A percentile compares a stretch with the other conserved stretches of the same genome.
Conservation (phyloP, 2,888 invertebrate genomes). For the Lomographa bimaculata region DNA sequence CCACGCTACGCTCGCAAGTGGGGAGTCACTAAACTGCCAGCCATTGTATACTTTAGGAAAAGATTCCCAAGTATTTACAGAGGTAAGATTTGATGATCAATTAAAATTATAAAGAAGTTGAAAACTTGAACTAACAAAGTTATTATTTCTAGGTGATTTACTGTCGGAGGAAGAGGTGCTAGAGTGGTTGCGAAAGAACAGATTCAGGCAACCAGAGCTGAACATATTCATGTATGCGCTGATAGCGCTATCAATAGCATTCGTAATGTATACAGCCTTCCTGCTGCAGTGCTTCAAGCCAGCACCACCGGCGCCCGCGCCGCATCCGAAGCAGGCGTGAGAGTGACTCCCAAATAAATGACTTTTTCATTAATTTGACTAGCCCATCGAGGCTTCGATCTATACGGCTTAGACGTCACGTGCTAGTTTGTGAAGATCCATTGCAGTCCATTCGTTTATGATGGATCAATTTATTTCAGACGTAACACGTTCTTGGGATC, state of each 20-base stretch:
- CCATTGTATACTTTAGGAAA: constrained; percentile 95
- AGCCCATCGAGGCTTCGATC: constrained; percentile 32
- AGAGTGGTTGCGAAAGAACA: constrained; percentile 96
- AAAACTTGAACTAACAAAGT: neutral
- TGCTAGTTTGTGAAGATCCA: constrained; percentile 45
- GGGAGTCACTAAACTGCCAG: constrained; percentile 95
- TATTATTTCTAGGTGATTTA: constrained; percentile 87
- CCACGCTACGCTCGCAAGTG: constrained; percentile 95
- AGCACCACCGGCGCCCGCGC: constrained; percentile 84
- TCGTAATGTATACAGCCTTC: constrained; percentile 95
- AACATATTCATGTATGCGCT: constrained; percentile 97
- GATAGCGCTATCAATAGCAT: constrained; percentile 92
- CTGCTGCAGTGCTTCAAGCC: constrained; percentile 94
- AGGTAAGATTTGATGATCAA: constrained; percentile 83
- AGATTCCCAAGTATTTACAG: constrained; percentile 96
- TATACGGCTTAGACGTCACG: constrained; percentile 40
- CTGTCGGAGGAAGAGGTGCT: constrained; percentile 93
- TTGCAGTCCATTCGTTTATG: constrained; percentile 36
- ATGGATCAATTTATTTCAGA: constrained; percentile 47
- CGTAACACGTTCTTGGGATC: constrained; percentile 70
- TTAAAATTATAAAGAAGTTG: too few species aligned
- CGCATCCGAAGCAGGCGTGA: constrained; percentile 88
- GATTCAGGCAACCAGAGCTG: constrained; percentile 95
- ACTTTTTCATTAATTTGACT: constrained; percentile 44
- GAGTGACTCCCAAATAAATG: constrained; percentile 33